Base-by-base conservation (phyloP, 1,140 invertebrate species). In the Neodiprion pinetum region DNA sequence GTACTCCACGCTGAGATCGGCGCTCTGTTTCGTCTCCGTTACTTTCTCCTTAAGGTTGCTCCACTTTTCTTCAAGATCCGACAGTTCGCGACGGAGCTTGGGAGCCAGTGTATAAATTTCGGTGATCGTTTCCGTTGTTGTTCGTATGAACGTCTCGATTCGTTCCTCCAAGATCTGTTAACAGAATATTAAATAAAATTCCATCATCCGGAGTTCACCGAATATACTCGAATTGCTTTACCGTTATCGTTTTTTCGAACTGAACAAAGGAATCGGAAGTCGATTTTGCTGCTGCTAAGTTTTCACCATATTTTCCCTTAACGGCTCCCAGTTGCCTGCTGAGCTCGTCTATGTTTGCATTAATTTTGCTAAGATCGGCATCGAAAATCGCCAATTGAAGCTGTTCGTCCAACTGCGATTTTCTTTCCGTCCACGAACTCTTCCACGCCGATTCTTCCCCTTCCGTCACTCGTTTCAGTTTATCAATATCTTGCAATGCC, bases 161-260 rank as follows among this genome's bases (percentile, higher is more conserved):
- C 93, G 92, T 79, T 92, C 90, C 82, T 95, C 93, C 71, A 96
- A 88, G 78, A 93, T 86, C 94, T 93, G 76, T 21, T 85, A 85
- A 83, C 73, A 76, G 80, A 80, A 80, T 67, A 40, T 40, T 3
- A 40, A 76, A 70, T 73, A 76, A 74, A 66, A 74, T 76, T 71
- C 71, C 9, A 48, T 65, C n/a, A 28, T 1, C 50, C 23, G 67
- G 21, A 23, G 7, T 21, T 23, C 7, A 65, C 17, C 50, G 7
- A 23, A 72, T 47, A 14, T 50, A 28, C 61, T 67, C 8, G 17
- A 28, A 10, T 69, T 12, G 73, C 88, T 85, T 90, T 89, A 95
- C 94, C 89, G 93, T 89, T 78, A 96, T 92, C 69, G 94, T 96
- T 87, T 92, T 92, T 87, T 96, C 94, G 84, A 96, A 96, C 77